Conservation (phyloP, 53 echinoderm and acorn worm species). For the Pentamera pediparva region DNA sequence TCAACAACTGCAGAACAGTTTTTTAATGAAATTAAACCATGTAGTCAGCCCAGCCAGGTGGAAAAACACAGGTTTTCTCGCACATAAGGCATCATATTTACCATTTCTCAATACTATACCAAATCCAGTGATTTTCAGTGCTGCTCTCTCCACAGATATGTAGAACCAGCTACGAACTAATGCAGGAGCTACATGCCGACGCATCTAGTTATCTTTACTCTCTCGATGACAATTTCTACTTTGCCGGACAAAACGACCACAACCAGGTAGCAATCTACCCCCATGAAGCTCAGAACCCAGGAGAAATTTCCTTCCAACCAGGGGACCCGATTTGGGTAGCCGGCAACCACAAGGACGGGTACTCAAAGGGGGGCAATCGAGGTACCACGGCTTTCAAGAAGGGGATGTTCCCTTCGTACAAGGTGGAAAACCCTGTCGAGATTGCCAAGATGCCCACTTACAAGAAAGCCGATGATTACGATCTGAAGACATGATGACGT, state of each 20-base stretch:
- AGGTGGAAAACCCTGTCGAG: slow-evolving; percentile 70
- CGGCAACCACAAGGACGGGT: slow-evolving; percentile 95
- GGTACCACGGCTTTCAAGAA: slow-evolving; percentile 29
- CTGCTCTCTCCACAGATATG: too few relatives aligned
- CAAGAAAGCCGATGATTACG: slow-evolving; percentile 55
- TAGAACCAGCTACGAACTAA: slow-evolving; percentile 88
- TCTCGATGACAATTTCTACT: slow-evolving; percentile 88
- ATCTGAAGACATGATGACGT: slow-evolving; percentile 42
- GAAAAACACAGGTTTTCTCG: too few relatives aligned
- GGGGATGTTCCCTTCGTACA: slow-evolving; percentile 90
- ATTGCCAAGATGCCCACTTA: slow-evolving; percentile 77
- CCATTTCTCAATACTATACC: too few relatives aligned
- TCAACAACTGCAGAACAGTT: too few relatives aligned
- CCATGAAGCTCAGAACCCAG: slow-evolving; percentile 56
- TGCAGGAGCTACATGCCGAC: slow-evolving; percentile 74
- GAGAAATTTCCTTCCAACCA: slow-evolving; percentile 61
- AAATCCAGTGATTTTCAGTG: too few relatives aligned
- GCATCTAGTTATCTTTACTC: slow-evolving; percentile 73
- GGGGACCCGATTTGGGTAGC: slow-evolving; percentile 84
- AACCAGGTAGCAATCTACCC: slow-evolving; percentile 58
- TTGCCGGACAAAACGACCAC: slow-evolving; percentile 87
- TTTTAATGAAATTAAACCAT: too few relatives aligned
- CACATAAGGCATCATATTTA: too few relatives aligned
- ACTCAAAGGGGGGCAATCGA: slow-evolving; percentile 77
- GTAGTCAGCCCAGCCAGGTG: too few relatives aligned